phyloP scores from a whole-genome alignment of 2,113 vertebrate species.

The Eclectus roratus region DNA sequence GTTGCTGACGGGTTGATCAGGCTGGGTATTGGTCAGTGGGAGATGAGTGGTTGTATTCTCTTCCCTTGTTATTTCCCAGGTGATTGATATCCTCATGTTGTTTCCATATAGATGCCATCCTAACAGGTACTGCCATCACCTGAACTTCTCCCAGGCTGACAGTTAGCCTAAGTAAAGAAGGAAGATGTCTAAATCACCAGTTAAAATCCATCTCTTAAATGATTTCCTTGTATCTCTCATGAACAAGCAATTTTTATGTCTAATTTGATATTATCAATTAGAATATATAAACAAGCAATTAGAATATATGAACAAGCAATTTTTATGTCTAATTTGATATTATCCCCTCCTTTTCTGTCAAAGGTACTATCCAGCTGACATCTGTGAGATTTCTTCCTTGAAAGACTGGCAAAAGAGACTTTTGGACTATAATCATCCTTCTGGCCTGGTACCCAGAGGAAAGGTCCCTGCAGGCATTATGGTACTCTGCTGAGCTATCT shows the following conservation, averaged over 20 bases:
- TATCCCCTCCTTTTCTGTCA: not conserved
- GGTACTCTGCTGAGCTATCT: not conserved
- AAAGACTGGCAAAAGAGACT: not conserved
- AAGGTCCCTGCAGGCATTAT: not conserved
- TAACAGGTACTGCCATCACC: too few relatives aligned
- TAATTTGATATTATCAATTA: not conserved
- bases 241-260: not conserved
- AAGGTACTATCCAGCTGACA: not conserved
- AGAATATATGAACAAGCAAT: not conserved
- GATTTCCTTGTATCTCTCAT: not conserved
- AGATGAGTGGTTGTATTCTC: too few relatives aligned
- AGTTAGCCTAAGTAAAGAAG: not conserved
- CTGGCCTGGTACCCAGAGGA: not conserved
- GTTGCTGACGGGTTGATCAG: constrained; percentile 85
- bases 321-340: not conserved
- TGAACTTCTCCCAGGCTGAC: too few relatives aligned
- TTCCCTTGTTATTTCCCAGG: too few relatives aligned
- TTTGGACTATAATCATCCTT: not conserved
- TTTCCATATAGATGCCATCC: too few relatives aligned
- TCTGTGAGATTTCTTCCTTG: not conserved
- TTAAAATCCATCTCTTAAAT: not conserved
- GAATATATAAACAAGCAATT: too few relatives aligned
- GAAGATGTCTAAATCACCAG: not conserved
- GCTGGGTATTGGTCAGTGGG: constrained; percentile 32
- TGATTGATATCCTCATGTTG: too few relatives aligned